Evolutionary conservation across 2,888 invertebrate species (phyloP).

Genomic region (Folsomia candida): DNA sequence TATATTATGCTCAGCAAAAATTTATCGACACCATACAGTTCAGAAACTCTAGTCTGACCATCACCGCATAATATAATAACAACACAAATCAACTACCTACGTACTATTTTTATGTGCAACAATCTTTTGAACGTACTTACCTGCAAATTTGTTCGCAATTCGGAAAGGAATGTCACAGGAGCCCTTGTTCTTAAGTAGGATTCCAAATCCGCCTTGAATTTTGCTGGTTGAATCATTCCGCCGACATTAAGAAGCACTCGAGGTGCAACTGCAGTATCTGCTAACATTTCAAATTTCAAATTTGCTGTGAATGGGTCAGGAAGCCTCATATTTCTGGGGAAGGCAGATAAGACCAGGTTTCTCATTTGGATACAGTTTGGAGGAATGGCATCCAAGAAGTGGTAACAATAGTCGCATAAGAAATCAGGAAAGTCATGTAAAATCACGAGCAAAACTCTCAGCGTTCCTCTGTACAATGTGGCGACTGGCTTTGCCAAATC

Average conservation of each 20-base stretch:
- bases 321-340: conserved; percentile 94
- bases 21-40: conserved; percentile 13
- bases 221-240: conserved; percentile 77
- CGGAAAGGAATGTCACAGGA: conserved; percentile 92
- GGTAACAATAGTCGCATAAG: conserved; percentile 97
- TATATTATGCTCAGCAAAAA: conserved; percentile 17
- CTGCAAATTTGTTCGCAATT: conserved; percentile 85
- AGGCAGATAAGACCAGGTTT: conserved; percentile 95
- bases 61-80: conserved; percentile 22
- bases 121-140: conserved; percentile 57
- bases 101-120: too few relatives aligned
- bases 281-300: conserved; percentile 85
- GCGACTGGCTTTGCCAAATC: conserved; percentile 92
- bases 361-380: conserved; percentile 98
- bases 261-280: conserved; percentile 84
- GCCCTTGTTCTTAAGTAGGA: conserved; percentile 91
- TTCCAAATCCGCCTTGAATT: conserved; percentile 93
- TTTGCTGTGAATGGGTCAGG: conserved; percentile 99
- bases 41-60: conserved; percentile 30
- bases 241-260: conserved; percentile 85
- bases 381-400: conserved; percentile 98
- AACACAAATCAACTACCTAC: too few relatives aligned
- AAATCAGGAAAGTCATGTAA: conserved; percentile 99
- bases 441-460: conserved; percentile 88
- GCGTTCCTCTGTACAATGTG: conserved; percentile 89